Conservation (phyloP, 2,888 invertebrate species). For the Drosophila anomelani region DNA sequence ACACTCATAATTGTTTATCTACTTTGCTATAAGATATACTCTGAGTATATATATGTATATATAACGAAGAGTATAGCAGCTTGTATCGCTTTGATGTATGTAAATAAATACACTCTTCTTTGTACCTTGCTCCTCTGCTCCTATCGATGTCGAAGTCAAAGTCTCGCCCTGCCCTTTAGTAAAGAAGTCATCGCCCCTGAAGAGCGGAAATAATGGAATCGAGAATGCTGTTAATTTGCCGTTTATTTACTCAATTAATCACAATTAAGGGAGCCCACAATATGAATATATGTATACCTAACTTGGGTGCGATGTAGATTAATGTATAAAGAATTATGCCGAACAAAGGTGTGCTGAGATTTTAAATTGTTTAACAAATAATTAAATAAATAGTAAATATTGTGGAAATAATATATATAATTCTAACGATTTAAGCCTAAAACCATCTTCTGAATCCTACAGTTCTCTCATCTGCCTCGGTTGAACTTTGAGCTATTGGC, state of each 20-base stretch:
- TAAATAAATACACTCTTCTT: slow-evolving; percentile 4
- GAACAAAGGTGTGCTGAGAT: background rate
- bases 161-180: slow-evolving; percentile 4
- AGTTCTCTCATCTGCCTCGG: background rate
- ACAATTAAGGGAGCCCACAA: slow-evolving; percentile 7
- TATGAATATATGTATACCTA: slow-evolving; percentile 6
- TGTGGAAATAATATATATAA: too few relatives aligned
- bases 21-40: slow-evolving; percentile 52
- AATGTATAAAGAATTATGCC: background rate
- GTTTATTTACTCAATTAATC: slow-evolving; percentile 21
- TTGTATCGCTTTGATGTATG: slow-evolving; percentile 10
- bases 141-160: slow-evolving; percentile 3
- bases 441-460: background rate
- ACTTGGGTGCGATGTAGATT: background rate
- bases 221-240: slow-evolving; percentile 23
- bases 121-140: background rate
- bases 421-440: background rate
- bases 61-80: background rate
- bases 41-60: background rate
- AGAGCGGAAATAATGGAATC: slow-evolving; percentile 21
- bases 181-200: slow-evolving; percentile 31
- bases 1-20: slow-evolving; percentile 76
- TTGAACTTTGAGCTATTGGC: slow-evolving; percentile 17
- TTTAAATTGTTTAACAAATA: background rate
- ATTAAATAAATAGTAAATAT: too few relatives aligned